These are phyloP conservation scores for Copidosoma floridanum DNA, from an alignment of 1,140 invertebrate species.

Conservation along the genomic window DNA sequence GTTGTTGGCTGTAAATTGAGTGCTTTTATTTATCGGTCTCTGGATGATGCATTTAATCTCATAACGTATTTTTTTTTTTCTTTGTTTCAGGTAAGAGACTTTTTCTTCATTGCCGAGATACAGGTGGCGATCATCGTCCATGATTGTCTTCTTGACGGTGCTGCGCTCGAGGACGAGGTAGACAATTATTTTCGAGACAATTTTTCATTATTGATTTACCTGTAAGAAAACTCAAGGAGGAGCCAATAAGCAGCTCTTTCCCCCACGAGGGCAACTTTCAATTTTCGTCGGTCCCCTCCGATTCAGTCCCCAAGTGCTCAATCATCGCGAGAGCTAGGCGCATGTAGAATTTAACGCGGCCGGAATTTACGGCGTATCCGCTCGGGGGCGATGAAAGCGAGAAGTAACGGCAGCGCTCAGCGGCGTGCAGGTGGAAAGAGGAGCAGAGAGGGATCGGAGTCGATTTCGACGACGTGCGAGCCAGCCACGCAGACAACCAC, in stretches of 20 bases:
- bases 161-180: too few relatives aligned
- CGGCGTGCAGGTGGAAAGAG: neutral
- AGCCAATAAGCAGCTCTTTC: too few relatives aligned
- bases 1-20: slow-evolving; percentile 17
- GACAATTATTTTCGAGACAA: too few relatives aligned
- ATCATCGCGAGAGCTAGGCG: neutral
- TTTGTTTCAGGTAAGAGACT: slow-evolving; percentile 30
- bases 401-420: neutral
- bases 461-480: slow-evolving; percentile 5
- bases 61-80: slow-evolving; percentile 7
- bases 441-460: slow-evolving; percentile 8
- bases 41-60: slow-evolving; percentile 21
- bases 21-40: slow-evolving; percentile 1
- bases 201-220: too few relatives aligned
- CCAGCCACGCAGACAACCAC: too few relatives aligned
- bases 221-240: too few relatives aligned
- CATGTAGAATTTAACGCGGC: slow-evolving; percentile 16
- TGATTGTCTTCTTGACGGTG: too few relatives aligned
- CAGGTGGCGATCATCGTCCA: too few relatives aligned
- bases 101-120: neutral
- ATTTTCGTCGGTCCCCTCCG: slow-evolving; percentile 7
- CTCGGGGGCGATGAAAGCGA: slow-evolving; percentile 15
- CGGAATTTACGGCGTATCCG: slow-evolving; percentile 15
- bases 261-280: too few relatives aligned
- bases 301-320: too few relatives aligned